Conservation (phyloP, 2,888 invertebrate genomes). For the Pyrochroa serraticornis region DNA sequence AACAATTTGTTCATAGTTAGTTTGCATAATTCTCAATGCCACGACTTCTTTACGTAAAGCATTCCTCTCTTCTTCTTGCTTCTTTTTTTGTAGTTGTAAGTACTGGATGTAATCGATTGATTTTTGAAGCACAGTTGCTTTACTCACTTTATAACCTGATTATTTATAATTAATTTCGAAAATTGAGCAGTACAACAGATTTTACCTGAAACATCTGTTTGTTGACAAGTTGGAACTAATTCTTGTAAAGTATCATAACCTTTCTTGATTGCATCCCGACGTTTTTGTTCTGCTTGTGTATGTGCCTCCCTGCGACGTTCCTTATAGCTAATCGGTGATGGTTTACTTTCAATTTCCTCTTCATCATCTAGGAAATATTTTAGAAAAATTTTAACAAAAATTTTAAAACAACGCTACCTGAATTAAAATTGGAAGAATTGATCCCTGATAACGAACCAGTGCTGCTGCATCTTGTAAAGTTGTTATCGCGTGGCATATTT, state of each 20-base stretch:
- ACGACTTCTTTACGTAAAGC: constrained; percentile 90
- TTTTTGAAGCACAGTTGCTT: constrained; percentile 93
- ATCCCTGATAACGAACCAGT: constrained; percentile 17
- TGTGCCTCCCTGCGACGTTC: constrained; percentile 93
- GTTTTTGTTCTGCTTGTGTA: constrained; percentile 95
- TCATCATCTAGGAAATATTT: constrained; percentile 61
- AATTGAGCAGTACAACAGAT: constrained; percentile 1
- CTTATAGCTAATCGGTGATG: constrained; percentile 82
- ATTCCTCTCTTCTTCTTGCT: constrained; percentile 93
- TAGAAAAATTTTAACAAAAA: constrained; percentile 19
- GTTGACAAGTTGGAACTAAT: constrained; percentile 92
- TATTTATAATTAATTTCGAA: constrained; percentile 2
- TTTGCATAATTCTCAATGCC: constrained; percentile 91
- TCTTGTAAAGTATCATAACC: constrained; percentile 94
- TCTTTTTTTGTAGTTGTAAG: constrained; percentile 87
- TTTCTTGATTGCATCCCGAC: constrained; percentile 96
- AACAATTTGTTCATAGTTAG: constrained; percentile 95
- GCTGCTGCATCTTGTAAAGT: constrained; percentile 21
- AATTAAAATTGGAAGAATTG: constrained; percentile 15
- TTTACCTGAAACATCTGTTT: constrained; percentile 80
- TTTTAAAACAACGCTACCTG: constrained; percentile 29
- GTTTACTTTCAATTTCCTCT: constrained; percentile 65
- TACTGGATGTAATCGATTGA: constrained; percentile 94
- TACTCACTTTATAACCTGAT: constrained; percentile 86
- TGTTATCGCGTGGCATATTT: constrained; percentile 21